Evolutionary conservation across 2,113 vertebrate species (phyloP).

Genomic region (Tichodroma muraria): DNA sequence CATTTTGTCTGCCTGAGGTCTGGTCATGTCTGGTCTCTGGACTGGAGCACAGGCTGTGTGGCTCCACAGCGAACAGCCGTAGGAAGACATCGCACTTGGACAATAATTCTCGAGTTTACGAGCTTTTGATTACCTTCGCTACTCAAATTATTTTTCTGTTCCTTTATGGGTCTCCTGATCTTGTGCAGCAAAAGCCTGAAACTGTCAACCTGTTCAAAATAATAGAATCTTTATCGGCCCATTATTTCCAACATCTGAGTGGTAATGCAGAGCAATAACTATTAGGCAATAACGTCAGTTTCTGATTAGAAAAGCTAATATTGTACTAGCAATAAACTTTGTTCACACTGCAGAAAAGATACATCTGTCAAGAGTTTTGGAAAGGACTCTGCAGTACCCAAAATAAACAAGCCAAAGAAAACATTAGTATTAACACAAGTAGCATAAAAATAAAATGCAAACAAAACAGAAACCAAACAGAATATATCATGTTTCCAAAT

Average conservation of each 20-base stretch:
- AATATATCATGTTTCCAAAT: not conserved
- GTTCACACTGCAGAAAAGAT: not conserved
- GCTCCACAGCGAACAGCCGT: not conserved
- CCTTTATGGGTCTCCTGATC: constrained; percentile 20
- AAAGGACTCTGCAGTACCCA: not conserved
- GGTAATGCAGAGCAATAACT: constrained; percentile 52
- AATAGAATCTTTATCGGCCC: constrained; percentile 59
- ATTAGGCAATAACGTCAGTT: constrained; percentile 42
- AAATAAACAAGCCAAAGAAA: not conserved
- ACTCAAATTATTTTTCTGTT: constrained; percentile 35
- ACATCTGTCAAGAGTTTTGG: not conserved
- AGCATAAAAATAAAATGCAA: not conserved
- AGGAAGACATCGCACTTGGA: not conserved
- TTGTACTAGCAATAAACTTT: constrained; percentile 50
- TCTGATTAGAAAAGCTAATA: constrained; percentile 67
- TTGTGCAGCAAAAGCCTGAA: constrained; percentile 34
- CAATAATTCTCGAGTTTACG: not conserved
- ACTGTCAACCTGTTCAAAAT: constrained; percentile 59
- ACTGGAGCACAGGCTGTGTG: accelerated
- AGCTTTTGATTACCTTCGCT: constrained; percentile 8
- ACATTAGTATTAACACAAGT: not conserved
- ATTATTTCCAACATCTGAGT: constrained; percentile 67
- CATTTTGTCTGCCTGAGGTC: not conserved
- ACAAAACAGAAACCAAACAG: not conserved
- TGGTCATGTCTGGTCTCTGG: not conserved